Evolutionary conservation across 1,140 invertebrate genomes (phyloP).

Genomic region (Pararge aegeria): DNA sequence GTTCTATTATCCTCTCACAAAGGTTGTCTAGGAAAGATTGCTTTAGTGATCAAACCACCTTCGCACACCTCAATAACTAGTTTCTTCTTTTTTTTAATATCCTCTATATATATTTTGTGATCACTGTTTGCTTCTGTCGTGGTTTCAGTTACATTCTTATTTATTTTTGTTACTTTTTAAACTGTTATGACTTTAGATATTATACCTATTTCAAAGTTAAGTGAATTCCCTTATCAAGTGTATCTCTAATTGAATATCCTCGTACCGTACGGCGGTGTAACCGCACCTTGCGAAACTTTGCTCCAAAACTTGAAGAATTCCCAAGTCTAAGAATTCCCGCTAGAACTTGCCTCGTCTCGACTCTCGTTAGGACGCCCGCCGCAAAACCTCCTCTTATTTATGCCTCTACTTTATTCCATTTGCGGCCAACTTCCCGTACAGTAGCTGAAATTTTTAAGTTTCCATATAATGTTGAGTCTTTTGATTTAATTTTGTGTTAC

Average conservation of each 20-base stretch:
- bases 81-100: too few species aligned
- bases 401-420: constrained; percentile 68
- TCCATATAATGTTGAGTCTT: constrained; percentile 18
- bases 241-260: constrained; percentile 56
- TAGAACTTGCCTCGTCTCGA: constrained; percentile 60
- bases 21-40: too few species aligned
- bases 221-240: constrained; percentile 26
- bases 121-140: too few species aligned
- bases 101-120: too few species aligned
- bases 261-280: constrained; percentile 43
- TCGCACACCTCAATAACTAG: too few species aligned
- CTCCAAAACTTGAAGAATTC: constrained; percentile 60
- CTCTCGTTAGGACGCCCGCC: constrained; percentile 56
- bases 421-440: constrained; percentile 42
- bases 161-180: not conserved
- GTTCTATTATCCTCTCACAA: too few species aligned
- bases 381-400: constrained; percentile 70
- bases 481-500: constrained; percentile 16
- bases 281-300: constrained; percentile 54
- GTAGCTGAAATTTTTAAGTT: constrained; percentile 39
- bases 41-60: too few species aligned
- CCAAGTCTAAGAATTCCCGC: constrained; percentile 56
- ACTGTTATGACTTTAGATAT: constrained; percentile 1
- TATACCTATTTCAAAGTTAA: constrained; percentile 12
- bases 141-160: too few species aligned